Evolutionary conservation across 2,113 vertebrate species (phyloP).

Genomic region (Astur gentilis): DNA sequence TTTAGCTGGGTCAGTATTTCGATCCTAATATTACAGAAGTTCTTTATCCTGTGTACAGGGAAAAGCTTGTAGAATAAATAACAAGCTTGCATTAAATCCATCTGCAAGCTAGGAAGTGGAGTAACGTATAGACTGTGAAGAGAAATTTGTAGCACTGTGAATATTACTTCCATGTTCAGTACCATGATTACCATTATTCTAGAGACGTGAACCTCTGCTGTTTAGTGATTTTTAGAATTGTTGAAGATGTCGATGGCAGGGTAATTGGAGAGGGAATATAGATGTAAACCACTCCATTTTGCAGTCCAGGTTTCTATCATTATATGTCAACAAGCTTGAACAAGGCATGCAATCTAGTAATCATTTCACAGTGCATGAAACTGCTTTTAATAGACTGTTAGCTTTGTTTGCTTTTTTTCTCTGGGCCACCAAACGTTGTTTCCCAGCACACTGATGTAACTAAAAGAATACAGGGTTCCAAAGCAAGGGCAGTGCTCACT

Average conservation of each 20-base stretch:
- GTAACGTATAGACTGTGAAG: background rate
- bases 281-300: background rate
- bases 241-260: background rate
- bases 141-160: background rate
- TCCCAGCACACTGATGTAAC: conserved; percentile 1
- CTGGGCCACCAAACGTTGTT: background rate
- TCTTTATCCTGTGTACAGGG: background rate
- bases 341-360: conserved; percentile 13
- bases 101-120: background rate
- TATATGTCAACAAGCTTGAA: conserved; percentile 18
- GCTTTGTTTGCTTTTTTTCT: background rate
- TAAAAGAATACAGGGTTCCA: conserved; percentile 12
- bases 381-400: background rate
- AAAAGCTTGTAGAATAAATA: background rate
- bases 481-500: background rate
- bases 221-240: background rate
- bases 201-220: background rate
- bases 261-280: background rate
- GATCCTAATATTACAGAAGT: background rate
- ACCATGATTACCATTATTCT: background rate
- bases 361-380: conserved; percentile 18
- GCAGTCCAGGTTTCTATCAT: conserved; percentile 15
- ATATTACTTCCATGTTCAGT: background rate
- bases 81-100: background rate
- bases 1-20: background rate